Evolutionary conservation across 2,797 vertebrate species (phyloP).

Genomic region (Pseudochirops corinnae): DNA sequence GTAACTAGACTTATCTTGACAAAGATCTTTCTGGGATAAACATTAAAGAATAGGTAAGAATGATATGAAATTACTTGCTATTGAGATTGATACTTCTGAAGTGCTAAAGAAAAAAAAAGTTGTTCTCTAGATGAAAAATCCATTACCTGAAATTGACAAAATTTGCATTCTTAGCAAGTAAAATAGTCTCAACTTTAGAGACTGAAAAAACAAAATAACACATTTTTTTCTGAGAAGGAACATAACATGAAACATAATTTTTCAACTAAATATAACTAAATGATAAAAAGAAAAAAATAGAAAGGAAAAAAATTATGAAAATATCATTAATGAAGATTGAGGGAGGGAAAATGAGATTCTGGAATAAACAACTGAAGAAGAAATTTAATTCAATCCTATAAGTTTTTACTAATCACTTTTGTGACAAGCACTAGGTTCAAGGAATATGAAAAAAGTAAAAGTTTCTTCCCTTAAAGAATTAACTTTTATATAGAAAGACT

Average conservation of each 20-base stretch:
- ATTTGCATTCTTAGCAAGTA: not conserved
- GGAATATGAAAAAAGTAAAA: not conserved
- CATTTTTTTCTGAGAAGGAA: not conserved
- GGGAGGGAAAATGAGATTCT: not conserved
- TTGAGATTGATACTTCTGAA: not conserved
- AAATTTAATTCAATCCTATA: not conserved
- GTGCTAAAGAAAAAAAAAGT: not conserved
- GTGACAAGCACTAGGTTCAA: not conserved
- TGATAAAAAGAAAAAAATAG: not conserved
- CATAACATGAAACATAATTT: not conserved
- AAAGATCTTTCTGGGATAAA: not conserved
- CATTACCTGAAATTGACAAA: not conserved
- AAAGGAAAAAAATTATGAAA: not conserved
- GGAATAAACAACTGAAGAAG: not conserved
- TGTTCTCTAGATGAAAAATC: not conserved
- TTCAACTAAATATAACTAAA: not conserved
- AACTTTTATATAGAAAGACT: no score
- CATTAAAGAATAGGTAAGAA: not conserved
- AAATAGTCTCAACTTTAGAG: not conserved
- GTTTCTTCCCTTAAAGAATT: not conserved
- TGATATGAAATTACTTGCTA: not conserved
- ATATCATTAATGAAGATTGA: not conserved
- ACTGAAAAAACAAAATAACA: not conserved
- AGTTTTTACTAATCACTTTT: not conserved
- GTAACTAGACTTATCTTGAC: not conserved